phyloP scores from a whole-genome alignment of 2,888 invertebrate species.

The Lithosia quadra region DNA sequence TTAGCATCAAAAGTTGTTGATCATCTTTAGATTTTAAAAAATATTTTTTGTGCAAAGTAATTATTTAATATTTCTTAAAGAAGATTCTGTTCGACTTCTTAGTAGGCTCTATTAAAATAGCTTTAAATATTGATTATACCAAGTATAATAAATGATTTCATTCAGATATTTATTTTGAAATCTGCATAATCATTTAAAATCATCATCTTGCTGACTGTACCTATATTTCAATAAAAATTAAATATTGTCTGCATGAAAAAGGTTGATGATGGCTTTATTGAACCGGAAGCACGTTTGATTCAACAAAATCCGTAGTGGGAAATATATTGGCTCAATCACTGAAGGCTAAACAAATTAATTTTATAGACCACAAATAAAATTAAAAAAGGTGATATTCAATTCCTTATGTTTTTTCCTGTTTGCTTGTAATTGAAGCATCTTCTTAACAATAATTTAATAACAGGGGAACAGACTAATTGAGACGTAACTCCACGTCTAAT shows the following conservation, averaged over 20 bases:
- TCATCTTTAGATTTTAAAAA: no score
- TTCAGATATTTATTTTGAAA: no score
- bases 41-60: no score
- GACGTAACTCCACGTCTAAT: background rate
- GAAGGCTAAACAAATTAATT: background rate
- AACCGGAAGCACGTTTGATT: background rate
- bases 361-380: background rate
- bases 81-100: no score
- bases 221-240: no score
- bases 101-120: no score
- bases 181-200: no score
- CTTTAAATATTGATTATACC: no score
- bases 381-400: background rate
- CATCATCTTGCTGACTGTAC: no score
- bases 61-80: no score
- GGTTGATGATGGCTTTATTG: background rate
- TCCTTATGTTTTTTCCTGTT: background rate
- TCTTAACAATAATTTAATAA: background rate
- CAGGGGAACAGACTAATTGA: background rate
- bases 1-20: no score
- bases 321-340: background rate
- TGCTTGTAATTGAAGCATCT: background rate
- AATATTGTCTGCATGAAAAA: background rate
- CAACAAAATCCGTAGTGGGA: background rate
- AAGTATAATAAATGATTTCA: no score